These are phyloP conservation scores for Trachurus trachurus DNA, from an alignment of 2,797 vertebrate species.

Conservation along the genomic window DNA sequence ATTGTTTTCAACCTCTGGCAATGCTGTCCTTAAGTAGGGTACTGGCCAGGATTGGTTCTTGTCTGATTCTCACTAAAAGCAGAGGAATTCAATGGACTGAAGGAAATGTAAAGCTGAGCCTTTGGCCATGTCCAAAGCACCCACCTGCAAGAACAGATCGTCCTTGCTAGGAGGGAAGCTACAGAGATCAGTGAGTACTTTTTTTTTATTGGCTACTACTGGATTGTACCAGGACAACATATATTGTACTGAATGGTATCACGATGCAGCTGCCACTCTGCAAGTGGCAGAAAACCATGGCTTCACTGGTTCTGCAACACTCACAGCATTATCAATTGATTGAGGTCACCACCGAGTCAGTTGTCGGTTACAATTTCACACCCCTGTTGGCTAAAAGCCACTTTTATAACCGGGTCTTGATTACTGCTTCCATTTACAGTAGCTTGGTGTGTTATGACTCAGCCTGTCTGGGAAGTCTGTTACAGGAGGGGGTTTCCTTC, in stretches of 20 bases:
- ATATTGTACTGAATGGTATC: slow-evolving; percentile 27
- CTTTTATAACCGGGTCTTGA: neutral
- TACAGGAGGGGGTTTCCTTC: slow-evolving; percentile 9
- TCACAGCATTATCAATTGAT: slow-evolving; percentile 11
- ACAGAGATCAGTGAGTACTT: slow-evolving; percentile 13
- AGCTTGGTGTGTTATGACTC: neutral
- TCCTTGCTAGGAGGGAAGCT: neutral
- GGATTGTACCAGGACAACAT: slow-evolving; percentile 25
- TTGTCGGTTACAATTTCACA: slow-evolving; percentile 8
- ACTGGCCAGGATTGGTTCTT: slow-evolving; percentile 15
- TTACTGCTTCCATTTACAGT: slow-evolving; percentile 8
- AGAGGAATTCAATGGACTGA: slow-evolving; percentile 30
- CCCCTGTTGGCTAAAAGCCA: slow-evolving; percentile 11
- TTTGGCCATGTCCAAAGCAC: slow-evolving; percentile 13
- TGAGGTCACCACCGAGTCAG: neutral
- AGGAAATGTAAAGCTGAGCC: slow-evolving; percentile 22
- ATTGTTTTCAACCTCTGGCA: slow-evolving; percentile 10
- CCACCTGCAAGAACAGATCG: slow-evolving; percentile 20
- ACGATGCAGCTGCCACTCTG: slow-evolving; percentile 33
- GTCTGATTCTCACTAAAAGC: slow-evolving; percentile 16
- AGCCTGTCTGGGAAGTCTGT: neutral
- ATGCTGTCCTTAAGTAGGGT: neutral
- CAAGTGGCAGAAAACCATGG: neutral
- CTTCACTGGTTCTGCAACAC: slow-evolving; percentile 8
- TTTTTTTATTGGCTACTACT: slow-evolving; percentile 15